phyloP scores from a whole-genome alignment of 2,888 invertebrate species.

The Subacronicta megacephala region DNA sequence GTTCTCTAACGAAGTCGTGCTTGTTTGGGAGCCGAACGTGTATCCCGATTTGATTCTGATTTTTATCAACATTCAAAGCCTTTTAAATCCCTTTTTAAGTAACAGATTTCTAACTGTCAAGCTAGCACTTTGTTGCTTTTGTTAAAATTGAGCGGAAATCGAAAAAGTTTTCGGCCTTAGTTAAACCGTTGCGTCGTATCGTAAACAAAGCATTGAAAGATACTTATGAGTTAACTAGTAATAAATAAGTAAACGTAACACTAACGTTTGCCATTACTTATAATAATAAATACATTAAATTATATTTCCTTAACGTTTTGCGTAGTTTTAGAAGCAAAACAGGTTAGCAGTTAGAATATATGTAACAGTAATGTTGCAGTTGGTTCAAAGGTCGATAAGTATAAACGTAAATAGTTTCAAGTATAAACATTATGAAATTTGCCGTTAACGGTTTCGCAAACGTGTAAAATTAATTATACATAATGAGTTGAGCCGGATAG shows the following conservation, averaged over 20 bases:
- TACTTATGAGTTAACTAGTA: too few relatives aligned
- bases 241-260: background rate
- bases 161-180: conserved; percentile 1
- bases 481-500: conserved; percentile 67
- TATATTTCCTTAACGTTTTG: conserved; percentile 20
- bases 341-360: conserved; percentile 12
- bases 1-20: conserved; percentile 75
- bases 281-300: conserved; percentile 3
- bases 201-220: too few relatives aligned
- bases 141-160: conserved; percentile 15
- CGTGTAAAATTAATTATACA: conserved; percentile 70
- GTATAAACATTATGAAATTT: conserved; percentile 66
- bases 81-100: conserved; percentile 51
- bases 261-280: background rate
- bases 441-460: conserved; percentile 60
- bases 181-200: too few relatives aligned
- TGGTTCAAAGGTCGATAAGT: conserved; percentile 23
- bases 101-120: conserved; percentile 45
- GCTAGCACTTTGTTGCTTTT: conserved; percentile 29
- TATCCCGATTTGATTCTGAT: conserved; percentile 57
- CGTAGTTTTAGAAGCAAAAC: conserved; percentile 21
- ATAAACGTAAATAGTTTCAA: conserved; percentile 40
- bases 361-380: conserved; percentile 10
- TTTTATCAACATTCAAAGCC: conserved; percentile 60
- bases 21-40: conserved; percentile 65